Base-by-base conservation (phyloP, 92 coral and sea anemone species). In the Nematostella vectensis region DNA sequence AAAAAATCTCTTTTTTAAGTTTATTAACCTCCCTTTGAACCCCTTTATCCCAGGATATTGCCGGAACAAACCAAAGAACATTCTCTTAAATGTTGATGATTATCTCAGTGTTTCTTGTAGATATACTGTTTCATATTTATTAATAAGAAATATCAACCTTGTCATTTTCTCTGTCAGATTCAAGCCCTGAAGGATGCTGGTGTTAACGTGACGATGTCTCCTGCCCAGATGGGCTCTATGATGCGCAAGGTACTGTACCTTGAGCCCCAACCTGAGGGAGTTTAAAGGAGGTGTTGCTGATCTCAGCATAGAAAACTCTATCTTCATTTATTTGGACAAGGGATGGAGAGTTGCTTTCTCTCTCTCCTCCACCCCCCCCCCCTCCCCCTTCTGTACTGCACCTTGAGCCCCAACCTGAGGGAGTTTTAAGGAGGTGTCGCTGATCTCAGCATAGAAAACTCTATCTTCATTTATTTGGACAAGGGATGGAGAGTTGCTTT, bases 161-260 rank as follows among this genome's bases (percentile, higher is more conserved):
- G n/a, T n/a, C n/a, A n/a, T 33, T 33, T 15, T 33, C 40, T 50
- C 22, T 54, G 63, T 48, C 54, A 91, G 98, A 91, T 91, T 51
- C 77, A 75, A 58, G 70, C 82, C 12, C 68, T 91, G 25, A 91
- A 86, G 61, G 95, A 91, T 68, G 98, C 98, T 15, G 98, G 98
- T 23, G 98, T 86, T 0, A 60, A 68, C 17, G 98, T 91, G 24
- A 80, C 98, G 2, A 71, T 74, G 59, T 91, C 98, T 38, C 98
- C 98, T 1, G 98, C 98, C 53, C 98, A 91, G 61, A 91, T 91
- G 98, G 98, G 98, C 33, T 68, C 59, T 17, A 58, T 77, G n/a
- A 78, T 91, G 86, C 85, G 75, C 54, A 73, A 85, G 94, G 98
- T 85, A 57, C 33, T 68, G 18, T 22, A 45, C 23, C n/a, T n/a